Conservation (phyloP, 2,113 vertebrate species). For the Fregetta grallaria region DNA sequence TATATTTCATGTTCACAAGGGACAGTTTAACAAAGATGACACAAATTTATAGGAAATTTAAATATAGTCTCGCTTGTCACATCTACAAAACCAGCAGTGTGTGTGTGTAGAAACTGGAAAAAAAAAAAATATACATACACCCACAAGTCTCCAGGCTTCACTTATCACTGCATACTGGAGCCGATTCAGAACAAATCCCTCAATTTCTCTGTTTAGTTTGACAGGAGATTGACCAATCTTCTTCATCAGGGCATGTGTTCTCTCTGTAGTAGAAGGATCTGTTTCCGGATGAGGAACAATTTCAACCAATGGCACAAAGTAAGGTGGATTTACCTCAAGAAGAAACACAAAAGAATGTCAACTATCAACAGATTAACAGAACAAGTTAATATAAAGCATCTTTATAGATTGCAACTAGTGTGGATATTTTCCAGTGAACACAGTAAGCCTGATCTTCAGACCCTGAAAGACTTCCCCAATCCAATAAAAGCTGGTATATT, state of each 20-base stretch:
- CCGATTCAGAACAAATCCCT: constrained; percentile 92
- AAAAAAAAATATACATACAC: constrained; percentile 70
- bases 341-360: not conserved
- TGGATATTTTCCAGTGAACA: not conserved
- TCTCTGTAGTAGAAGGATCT: constrained; percentile 75
- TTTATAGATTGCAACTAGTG: not conserved
- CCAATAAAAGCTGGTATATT: not conserved
- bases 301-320: constrained; percentile 91
- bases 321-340: constrained; percentile 92
- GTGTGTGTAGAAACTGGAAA: not conserved
- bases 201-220: constrained; percentile 83
- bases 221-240: constrained; percentile 90
- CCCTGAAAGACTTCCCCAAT: not conserved
- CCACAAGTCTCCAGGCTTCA: constrained; percentile 94
- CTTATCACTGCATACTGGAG: constrained; percentile 92
- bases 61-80: not conserved
- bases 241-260: constrained; percentile 84
- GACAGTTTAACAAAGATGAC: not conserved
- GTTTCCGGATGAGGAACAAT: constrained; percentile 95
- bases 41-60: not conserved
- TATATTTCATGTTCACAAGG: not conserved
- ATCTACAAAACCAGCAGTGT: not conserved
- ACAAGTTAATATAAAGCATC: not conserved
- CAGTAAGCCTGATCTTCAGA: not conserved
- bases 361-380: not conserved